Conservation (phyloP, 2,888 invertebrate genomes). For the Thereva unica region DNA sequence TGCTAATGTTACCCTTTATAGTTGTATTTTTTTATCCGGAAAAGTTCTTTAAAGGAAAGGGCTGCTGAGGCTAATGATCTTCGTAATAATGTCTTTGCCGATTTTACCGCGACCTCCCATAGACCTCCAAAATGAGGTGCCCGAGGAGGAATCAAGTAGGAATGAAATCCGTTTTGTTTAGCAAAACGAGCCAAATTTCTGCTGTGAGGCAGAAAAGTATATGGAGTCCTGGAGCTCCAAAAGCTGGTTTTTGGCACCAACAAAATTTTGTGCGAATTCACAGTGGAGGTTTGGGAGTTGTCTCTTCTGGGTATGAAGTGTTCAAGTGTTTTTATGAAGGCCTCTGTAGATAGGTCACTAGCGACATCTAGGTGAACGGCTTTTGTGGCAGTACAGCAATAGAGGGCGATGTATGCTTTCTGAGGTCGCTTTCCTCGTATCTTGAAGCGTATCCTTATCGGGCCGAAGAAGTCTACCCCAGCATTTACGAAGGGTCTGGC, state of each 20-base stretch:
- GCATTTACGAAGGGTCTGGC: constrained; percentile 36
- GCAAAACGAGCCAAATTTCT: not conserved
- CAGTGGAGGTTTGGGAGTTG: constrained; percentile 16
- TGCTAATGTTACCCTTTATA: no score
- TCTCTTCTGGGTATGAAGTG: constrained; percentile 35
- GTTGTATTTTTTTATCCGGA: no score
- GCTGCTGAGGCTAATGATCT: not conserved
- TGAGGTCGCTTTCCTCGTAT: constrained; percentile 29
- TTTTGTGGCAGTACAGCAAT: constrained; percentile 37
- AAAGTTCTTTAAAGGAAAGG: no score
- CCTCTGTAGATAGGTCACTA: constrained; percentile 26
- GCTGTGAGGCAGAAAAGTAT: not conserved
- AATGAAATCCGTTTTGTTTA: not conserved
- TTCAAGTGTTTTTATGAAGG: constrained; percentile 38
- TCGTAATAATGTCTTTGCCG: not conserved
- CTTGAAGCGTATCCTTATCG: constrained; percentile 31
- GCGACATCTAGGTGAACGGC: constrained; percentile 40
- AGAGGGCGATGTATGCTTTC: constrained; percentile 37
- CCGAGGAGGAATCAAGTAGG: not conserved
- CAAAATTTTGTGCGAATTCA: constrained; percentile 1
- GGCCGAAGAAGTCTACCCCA: constrained; percentile 39
- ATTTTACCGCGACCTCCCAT: not conserved
- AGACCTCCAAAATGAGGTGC: constrained; percentile 12
- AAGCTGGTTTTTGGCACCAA: not conserved
- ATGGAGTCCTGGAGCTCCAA: not conserved